Conservation (phyloP, 2,113 vertebrate species). For the Tapirus terrestris region DNA sequence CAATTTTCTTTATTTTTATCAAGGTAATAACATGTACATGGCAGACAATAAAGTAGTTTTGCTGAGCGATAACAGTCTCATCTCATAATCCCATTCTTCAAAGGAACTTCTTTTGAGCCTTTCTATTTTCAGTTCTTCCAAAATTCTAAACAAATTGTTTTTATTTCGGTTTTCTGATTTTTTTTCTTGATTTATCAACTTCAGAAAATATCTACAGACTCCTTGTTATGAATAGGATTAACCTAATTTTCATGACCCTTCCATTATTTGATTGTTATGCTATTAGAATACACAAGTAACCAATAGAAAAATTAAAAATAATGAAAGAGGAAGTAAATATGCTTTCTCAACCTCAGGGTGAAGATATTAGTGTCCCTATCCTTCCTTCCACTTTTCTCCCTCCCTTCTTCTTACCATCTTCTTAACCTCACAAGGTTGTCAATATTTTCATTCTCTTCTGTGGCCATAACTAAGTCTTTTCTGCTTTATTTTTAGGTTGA, state of each 20-base stretch:
- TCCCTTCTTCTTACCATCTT: not conserved
- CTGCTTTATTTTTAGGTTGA: not conserved
- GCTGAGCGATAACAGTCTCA: not conserved
- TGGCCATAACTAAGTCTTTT: not conserved
- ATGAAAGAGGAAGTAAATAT: not conserved
- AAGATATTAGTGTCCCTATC: not conserved
- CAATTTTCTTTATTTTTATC: constrained; percentile 40
- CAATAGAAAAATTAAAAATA: constrained; percentile 42
- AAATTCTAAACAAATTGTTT: not conserved
- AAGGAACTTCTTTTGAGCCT: not conserved
- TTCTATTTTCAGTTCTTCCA: not conserved
- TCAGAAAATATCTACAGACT: not conserved
- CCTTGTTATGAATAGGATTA: constrained; percentile 11
- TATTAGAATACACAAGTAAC: not conserved
- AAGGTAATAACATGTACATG: not conserved
- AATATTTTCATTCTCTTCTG: not conserved
- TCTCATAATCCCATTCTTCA: not conserved
- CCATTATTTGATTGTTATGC: not conserved
- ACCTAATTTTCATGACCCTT: constrained; percentile 34
- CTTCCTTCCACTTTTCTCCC: not conserved
- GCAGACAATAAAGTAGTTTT: not conserved
- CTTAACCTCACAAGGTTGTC: not conserved
- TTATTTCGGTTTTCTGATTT: not conserved
- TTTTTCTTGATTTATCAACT: not conserved
- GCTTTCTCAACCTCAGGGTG: not conserved